phyloP scores from a whole-genome alignment of 2,888 invertebrate species.

The Hypselothyrea guttata region DNA sequence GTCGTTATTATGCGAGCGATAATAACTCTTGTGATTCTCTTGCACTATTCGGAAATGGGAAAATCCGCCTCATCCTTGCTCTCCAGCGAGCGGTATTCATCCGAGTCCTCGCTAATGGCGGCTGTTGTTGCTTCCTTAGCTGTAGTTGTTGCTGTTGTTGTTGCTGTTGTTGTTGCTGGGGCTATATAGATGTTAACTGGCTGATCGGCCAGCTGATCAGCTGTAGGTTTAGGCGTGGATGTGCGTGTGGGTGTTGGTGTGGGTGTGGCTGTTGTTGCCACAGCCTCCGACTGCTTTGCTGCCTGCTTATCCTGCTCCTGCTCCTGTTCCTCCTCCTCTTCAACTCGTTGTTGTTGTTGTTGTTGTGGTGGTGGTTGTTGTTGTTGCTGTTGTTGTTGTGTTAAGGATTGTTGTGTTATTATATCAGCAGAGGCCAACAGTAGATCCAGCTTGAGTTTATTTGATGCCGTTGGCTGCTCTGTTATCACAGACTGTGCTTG shows the following conservation, averaged over 20 bases:
- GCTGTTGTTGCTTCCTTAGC: constrained; percentile 5
- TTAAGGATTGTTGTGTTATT: constrained; percentile 54
- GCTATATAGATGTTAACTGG: constrained; percentile 45
- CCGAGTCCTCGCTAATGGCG: constrained; percentile 80
- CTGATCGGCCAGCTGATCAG: constrained; percentile 27
- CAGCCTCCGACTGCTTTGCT: constrained; percentile 26
- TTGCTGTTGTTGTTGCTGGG: constrained; percentile 23
- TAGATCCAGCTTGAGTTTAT: constrained; percentile 76
- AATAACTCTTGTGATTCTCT: constrained; percentile 32
- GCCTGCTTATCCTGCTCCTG: constrained; percentile 2
- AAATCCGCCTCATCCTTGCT: constrained; percentile 81
- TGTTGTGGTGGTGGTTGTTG: constrained; percentile 51
- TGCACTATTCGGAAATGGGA: constrained; percentile 76
- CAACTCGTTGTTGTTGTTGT: constrained; percentile 42
- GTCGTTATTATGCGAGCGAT: constrained; percentile 10
- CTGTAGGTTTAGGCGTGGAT: too few relatives aligned
- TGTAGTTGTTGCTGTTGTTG: constrained; percentile 24
- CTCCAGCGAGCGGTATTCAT: constrained; percentile 82
- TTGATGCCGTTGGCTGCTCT: constrained; percentile 81
- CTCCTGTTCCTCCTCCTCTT: constrained; percentile 16
- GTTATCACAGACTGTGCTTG: constrained; percentile 82
- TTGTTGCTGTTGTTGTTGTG: constrained; percentile 49
- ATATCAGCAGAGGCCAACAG: constrained; percentile 78
- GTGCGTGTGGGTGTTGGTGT: constrained; percentile 24
- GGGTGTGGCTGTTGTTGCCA: constrained; percentile 31